A percentile compares a stretch with the other conserved stretches of the same genome.
These are phyloP conservation scores for Mycogona germanica DNA, from an alignment of 2,888 invertebrate species.

Conservation along the genomic window DNA sequence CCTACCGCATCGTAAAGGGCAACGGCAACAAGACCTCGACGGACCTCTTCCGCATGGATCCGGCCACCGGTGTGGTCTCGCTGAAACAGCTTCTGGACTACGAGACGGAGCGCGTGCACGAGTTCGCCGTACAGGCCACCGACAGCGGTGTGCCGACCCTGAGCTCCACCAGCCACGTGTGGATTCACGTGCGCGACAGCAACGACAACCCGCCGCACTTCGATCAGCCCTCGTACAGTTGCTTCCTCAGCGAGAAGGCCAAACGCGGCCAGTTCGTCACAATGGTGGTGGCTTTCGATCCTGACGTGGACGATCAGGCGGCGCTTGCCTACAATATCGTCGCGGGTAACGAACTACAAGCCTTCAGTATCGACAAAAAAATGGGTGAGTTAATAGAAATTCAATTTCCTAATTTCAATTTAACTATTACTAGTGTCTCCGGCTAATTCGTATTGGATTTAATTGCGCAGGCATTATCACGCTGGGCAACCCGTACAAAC, in stretches of 20 bases:
- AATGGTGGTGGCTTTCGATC: constrained; percentile 76
- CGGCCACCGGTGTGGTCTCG: constrained; percentile 59
- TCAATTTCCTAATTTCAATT: constrained; percentile 1
- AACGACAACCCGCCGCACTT: constrained; percentile 84
- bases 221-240: constrained; percentile 65
- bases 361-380: constrained; percentile 31
- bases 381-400: constrained; percentile 26
- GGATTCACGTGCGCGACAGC: constrained; percentile 71
- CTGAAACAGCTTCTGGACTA: constrained; percentile 68
- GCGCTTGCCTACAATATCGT: constrained; percentile 68
- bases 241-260: constrained; percentile 65
- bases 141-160: constrained; percentile 76
- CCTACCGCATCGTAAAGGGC: constrained; percentile 49
- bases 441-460: constrained; percentile 2
- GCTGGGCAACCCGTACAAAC: constrained; percentile 59
- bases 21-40: constrained; percentile 41
- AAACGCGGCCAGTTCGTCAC: constrained; percentile 76
- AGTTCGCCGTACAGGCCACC: constrained; percentile 63
- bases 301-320: constrained; percentile 62
- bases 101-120: constrained; percentile 57
- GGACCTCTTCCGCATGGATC: constrained; percentile 63
- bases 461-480: constrained; percentile 45
- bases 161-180: constrained; percentile 66
- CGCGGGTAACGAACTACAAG: constrained; percentile 53
- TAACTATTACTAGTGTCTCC: neutral